These are phyloP conservation scores for Galaxias olidus DNA, from an alignment of 2,797 vertebrate species.

Conservation along the genomic window DNA sequence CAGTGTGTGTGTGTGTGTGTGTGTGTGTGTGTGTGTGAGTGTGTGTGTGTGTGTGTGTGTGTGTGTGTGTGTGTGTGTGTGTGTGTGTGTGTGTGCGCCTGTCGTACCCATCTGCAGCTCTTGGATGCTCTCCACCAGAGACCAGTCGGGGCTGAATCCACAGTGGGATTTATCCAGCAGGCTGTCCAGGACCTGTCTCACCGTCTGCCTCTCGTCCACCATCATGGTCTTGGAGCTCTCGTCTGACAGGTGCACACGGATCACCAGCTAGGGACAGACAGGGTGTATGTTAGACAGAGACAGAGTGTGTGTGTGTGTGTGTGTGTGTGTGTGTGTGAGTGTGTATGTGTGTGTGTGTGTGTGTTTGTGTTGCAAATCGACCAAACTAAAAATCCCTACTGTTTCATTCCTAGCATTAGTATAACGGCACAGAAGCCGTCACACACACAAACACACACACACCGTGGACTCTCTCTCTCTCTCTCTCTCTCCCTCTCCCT, in stretches of 20 bases:
- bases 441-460: too few relatives aligned
- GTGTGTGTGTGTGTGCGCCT: background rate
- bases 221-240: conserved; percentile 99
- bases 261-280: conserved; percentile 83
- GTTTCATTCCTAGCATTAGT: too few relatives aligned
- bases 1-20: conserved; percentile 12
- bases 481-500: too few relatives aligned
- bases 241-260: conserved; percentile 95
- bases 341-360: too few relatives aligned
- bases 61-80: conserved; percentile 46
- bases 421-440: too few relatives aligned
- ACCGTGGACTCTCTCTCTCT: too few relatives aligned
- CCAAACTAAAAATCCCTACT: too few relatives aligned
- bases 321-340: background rate
- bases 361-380: too few relatives aligned
- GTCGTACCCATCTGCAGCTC: conserved; percentile 96
- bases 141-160: conserved; percentile 95
- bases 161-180: conserved; percentile 97
- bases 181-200: conserved; percentile 96
- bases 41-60: conserved; percentile 19
- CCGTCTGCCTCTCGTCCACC: conserved; percentile 98
- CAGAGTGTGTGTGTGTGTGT: conserved; percentile 11
- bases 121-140: conserved; percentile 89
- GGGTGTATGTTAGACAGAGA: conserved; percentile 13
- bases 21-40: background rate